phyloP scores from a whole-genome alignment of 1,140 invertebrate genomes.

The Drosophila kurseongensis region DNA sequence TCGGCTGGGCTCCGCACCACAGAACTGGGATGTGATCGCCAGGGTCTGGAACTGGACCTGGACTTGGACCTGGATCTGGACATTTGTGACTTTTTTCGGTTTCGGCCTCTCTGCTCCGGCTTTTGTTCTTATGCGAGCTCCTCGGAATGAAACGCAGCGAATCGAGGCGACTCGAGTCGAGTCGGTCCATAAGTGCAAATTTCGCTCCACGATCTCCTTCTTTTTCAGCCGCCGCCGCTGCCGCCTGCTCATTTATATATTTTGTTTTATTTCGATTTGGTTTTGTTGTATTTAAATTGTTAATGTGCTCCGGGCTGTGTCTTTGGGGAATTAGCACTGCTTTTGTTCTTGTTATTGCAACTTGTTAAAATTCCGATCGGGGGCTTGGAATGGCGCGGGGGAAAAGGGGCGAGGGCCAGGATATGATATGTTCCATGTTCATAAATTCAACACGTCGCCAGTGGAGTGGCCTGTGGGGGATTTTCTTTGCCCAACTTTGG shows the following conservation, averaged over 20 bases:
- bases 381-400: background rate
- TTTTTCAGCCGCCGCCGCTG: background rate
- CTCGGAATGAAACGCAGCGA: conserved; percentile 12
- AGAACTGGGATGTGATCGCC: conserved; percentile 16
- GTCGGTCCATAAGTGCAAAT: conserved; percentile 69
- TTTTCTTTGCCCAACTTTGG: conserved; percentile 26
- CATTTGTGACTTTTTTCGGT: conserved; percentile 26
- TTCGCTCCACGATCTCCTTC: conserved; percentile 32
- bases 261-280: conserved; percentile 41
- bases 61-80: conserved; percentile 1
- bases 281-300: conserved; percentile 81
- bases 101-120: conserved; percentile 17
- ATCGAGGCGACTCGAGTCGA: background rate
- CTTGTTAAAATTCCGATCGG: conserved; percentile 77
- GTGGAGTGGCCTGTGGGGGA: conserved; percentile 32
- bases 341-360: conserved; percentile 73
- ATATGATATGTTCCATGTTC: conserved; percentile 69
- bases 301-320: conserved; percentile 63
- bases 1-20: conserved; percentile 41
- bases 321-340: conserved; percentile 79
- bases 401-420: conserved; percentile 11
- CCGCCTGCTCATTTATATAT: conserved; percentile 70
- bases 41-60: conserved; percentile 3
- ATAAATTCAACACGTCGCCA: conserved; percentile 69
- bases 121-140: conserved; percentile 35